These are phyloP conservation scores for Larimichthys crocea DNA, from an alignment of 2,113 vertebrate genomes.

Conservation along the genomic window DNA sequence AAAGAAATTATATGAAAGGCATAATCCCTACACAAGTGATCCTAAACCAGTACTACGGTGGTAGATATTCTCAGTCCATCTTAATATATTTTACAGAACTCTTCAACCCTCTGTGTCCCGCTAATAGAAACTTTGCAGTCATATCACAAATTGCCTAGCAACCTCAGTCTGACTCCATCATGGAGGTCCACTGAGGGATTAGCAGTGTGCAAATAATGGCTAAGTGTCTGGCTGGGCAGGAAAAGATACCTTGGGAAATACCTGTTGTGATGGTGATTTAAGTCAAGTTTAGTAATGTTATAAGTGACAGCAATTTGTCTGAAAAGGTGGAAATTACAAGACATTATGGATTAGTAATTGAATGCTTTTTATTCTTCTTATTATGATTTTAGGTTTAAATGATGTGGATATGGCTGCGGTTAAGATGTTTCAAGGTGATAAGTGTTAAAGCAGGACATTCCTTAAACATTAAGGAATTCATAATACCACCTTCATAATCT, in stretches of 20 bases:
- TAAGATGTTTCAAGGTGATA: background rate
- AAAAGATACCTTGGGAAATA: constrained; percentile 8
- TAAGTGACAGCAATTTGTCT: background rate
- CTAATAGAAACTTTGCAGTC: constrained; percentile 51
- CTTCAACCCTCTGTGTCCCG: constrained; percentile 24
- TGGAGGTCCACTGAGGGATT: constrained; percentile 37
- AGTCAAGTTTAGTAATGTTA: background rate
- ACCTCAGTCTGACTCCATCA: constrained; percentile 32
- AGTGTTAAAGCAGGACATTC: background rate
- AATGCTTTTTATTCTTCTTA: background rate
- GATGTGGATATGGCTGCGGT: background rate
- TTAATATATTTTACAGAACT: constrained; percentile 43
- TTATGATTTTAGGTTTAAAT: background rate
- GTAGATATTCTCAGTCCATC: constrained; percentile 22
- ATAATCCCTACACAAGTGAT: constrained; percentile 15
- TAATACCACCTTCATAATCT: background rate
- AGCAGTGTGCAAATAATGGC: constrained; percentile 34
- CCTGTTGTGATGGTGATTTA: constrained; percentile 7
- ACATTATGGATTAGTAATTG: background rate
- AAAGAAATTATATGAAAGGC: constrained; percentile 17
- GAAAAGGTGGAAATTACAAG: background rate
- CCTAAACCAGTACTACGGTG: background rate
- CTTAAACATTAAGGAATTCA: background rate
- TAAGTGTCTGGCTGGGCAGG: constrained; percentile 19
- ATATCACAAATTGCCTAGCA: constrained; percentile 54